Conservation (phyloP, 30 jellyfish, hydroid and myxozoan genomes). For the Rhopilema esculentum region DNA sequence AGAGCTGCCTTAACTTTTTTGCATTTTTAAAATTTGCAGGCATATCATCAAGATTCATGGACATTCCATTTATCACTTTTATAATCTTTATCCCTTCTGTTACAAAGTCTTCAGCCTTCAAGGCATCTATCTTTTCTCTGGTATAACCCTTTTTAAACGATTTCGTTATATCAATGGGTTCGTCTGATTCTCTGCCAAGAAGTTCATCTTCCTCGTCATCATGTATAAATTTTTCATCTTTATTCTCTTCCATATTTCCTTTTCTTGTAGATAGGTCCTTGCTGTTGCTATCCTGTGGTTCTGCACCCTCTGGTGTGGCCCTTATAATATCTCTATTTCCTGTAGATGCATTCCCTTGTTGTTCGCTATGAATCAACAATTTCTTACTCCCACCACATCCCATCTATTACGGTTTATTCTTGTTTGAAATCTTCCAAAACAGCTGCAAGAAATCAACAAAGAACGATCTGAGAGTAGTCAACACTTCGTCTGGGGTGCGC, state of each 20-base stretch:
- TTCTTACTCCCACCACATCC: background rate
- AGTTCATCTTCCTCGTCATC: background rate
- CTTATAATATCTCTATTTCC: too few species aligned
- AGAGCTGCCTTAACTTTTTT: slow-evolving; percentile 19
- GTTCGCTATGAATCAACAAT: background rate
- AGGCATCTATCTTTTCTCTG: background rate
- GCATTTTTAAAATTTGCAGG: slow-evolving; percentile 37
- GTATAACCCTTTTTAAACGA: background rate
- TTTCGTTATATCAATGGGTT: background rate
- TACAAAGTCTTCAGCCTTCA: background rate
- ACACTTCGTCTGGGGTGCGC: background rate
- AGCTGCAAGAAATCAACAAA: background rate
- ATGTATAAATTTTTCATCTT: background rate
- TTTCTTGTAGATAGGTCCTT: too few species aligned
- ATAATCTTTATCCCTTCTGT: slow-evolving; percentile 30
- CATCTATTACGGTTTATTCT: background rate
- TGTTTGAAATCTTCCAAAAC: background rate
- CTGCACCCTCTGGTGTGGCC: background rate
- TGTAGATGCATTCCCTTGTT: background rate
- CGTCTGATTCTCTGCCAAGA: background rate
- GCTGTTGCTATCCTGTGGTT: background rate
- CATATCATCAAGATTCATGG: slow-evolving; percentile 36
- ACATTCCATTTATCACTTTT: slow-evolving; percentile 34
- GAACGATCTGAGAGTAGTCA: background rate
- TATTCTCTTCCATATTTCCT: background rate